Conservation (phyloP, 2,888 invertebrate genomes). For the Eupithecia abbreviata region DNA sequence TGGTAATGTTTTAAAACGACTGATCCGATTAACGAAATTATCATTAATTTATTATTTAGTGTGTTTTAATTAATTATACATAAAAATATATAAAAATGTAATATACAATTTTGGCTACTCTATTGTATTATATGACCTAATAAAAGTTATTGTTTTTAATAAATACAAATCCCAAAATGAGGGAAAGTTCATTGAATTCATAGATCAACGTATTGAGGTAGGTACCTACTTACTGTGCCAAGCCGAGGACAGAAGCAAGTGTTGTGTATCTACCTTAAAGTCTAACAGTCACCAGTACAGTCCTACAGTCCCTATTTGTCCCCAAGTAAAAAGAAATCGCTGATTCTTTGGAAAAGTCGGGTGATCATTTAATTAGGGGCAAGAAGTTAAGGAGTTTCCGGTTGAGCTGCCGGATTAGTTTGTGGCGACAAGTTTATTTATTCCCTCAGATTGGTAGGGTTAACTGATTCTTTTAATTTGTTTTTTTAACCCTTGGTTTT, state of each 20-base stretch:
- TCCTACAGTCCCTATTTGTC: neutral
- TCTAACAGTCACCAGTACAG: neutral
- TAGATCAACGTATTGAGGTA: neutral
- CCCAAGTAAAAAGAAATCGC: neutral
- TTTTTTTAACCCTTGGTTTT: neutral
- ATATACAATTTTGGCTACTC: too few species aligned
- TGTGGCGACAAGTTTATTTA: slow-evolving; percentile 20
- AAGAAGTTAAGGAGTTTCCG: slow-evolving; percentile 59
- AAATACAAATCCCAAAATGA: too few species aligned
- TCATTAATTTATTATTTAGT: too few species aligned
- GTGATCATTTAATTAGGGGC: slow-evolving; percentile 73
- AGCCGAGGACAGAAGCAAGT: neutral
- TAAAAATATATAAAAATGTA: too few species aligned
- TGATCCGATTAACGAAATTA: neutral
- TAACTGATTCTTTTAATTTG: slow-evolving; percentile 8
- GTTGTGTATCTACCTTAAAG: neutral
- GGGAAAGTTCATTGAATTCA: neutral
- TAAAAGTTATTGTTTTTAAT: too few species aligned
- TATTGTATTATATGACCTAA: too few species aligned
- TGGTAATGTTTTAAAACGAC: too few species aligned
- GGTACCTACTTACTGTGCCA: neutral
- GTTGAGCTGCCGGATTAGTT: slow-evolving; percentile 49
- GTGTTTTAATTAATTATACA: too few species aligned
- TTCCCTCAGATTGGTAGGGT: neutral
- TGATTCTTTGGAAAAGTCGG: slow-evolving; percentile 21